Percentiles rank a stretch among this genome's conserved stretches.
Evolutionary conservation across 1,140 invertebrate genomes (phyloP).

Genomic region (Drosophila watanabei): DNA sequence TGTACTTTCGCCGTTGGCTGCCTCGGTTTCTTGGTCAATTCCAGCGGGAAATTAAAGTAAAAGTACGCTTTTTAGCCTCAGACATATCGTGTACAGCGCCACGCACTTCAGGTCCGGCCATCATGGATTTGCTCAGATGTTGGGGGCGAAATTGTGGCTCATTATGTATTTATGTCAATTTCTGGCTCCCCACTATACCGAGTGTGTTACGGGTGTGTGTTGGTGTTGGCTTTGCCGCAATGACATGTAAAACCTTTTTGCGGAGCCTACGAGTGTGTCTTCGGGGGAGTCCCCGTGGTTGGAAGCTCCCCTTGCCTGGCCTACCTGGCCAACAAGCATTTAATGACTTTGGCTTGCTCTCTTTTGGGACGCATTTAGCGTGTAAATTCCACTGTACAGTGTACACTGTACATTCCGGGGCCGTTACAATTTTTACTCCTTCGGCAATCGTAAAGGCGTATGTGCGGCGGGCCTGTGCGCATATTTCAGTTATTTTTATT

Average conservation of each 20-base stretch:
- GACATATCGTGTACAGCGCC: constrained; percentile 25
- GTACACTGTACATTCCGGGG: constrained; percentile 50
- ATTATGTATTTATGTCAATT: constrained; percentile 85
- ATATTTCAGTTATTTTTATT: constrained; percentile 82
- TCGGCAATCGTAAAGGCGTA: constrained; percentile 72
- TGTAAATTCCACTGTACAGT: constrained; percentile 75
- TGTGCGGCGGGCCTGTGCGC: constrained; percentile 48
- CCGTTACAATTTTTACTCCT: constrained; percentile 75
- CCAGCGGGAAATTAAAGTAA: constrained; percentile 84
- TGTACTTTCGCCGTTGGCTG: constrained; percentile 33
- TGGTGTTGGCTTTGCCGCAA: constrained; percentile 50
- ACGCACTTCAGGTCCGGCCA: constrained; percentile 51
- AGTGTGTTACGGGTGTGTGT: constrained; percentile 11
- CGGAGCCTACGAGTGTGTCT: constrained; percentile 46
- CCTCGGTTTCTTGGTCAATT: constrained; percentile 65
- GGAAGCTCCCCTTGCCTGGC: constrained; percentile 11
- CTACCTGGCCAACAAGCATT: constrained; percentile 71
- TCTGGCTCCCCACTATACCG: constrained; percentile 58
- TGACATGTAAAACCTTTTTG: constrained; percentile 82
- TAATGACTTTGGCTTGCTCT: constrained; percentile 82
- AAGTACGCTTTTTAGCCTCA: constrained; percentile 78
- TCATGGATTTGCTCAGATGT: constrained; percentile 17
- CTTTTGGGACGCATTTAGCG: constrained; percentile 80
- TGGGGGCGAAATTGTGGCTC: constrained; percentile 71
- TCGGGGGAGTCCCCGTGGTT: not conserved